These are phyloP conservation scores for Balanococcus diminutus DNA, from an alignment of 2,888 invertebrate species.

Conservation along the genomic window DNA sequence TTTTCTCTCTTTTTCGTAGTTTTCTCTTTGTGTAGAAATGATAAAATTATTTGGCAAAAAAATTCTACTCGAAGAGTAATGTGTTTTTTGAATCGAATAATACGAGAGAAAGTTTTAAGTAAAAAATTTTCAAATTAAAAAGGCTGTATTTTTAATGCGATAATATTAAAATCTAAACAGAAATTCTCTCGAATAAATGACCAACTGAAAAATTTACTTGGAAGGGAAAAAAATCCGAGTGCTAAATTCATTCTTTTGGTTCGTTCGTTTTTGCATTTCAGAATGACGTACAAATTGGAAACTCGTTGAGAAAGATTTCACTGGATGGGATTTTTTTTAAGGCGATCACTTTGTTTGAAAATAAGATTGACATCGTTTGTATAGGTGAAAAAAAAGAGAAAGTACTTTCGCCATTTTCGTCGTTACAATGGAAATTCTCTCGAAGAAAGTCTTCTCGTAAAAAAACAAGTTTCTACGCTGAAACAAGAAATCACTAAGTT, in stretches of 20 bases:
- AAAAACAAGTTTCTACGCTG: neutral
- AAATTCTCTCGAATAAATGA: no score
- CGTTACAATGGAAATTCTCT: neutral
- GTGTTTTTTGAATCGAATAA: neutral
- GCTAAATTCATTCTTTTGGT: no score
- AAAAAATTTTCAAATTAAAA: neutral
- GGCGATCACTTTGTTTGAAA: neutral
- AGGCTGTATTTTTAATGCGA: neutral
- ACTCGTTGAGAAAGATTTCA: neutral
- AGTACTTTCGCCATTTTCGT: neutral
- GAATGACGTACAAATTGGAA: neutral
- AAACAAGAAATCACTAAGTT: conserved; percentile 2
- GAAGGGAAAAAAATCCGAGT: no score
- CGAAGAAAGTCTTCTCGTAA: neutral
- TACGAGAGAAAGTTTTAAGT: neutral
- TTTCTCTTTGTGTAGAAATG: neutral
- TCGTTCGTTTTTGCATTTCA: neutral
- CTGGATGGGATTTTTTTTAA: neutral
- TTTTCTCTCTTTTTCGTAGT: neutral
- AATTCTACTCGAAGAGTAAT: neutral
- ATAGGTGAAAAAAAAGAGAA: neutral
- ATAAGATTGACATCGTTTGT: conserved; percentile 8
- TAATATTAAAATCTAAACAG: no score
- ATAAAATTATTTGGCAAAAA: conserved; percentile 3
- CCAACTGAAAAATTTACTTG: no score